Conservation (phyloP, 2,797 vertebrate genomes). For the Spinibarbus caldwelli region DNA sequence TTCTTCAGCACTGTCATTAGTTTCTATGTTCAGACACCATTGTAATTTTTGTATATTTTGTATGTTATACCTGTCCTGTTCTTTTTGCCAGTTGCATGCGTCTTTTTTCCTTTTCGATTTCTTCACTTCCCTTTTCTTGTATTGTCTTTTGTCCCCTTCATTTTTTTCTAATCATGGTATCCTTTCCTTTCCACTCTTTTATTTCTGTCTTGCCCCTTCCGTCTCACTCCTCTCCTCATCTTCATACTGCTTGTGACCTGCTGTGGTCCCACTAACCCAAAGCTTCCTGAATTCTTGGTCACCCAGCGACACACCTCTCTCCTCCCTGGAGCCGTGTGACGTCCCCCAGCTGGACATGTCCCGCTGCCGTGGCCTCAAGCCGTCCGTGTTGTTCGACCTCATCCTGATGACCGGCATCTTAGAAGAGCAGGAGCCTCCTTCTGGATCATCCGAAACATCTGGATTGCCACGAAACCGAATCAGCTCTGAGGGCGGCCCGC, state of each 20-base stretch:
- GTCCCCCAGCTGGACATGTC: constrained; percentile 74
- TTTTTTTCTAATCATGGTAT: constrained; percentile 40
- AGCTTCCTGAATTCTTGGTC: constrained; percentile 89
- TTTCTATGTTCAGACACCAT: constrained; percentile 3
- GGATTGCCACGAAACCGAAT: constrained; percentile 29
- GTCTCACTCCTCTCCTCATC: constrained; percentile 60
- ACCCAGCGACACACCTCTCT: constrained; percentile 83
- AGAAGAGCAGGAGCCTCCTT: constrained; percentile 75
- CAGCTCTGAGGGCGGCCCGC: constrained; percentile 62
- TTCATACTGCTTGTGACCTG: constrained; percentile 65
- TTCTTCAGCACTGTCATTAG: background rate
- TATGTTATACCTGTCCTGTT: constrained; percentile 62
- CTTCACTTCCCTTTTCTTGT: constrained; percentile 41
- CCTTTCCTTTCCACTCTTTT: constrained; percentile 42
- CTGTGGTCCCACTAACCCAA: constrained; percentile 62
- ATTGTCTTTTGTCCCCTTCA: constrained; percentile 61
- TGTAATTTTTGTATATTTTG: constrained; percentile 39
- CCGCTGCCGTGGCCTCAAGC: constrained; percentile 77
- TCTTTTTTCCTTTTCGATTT: constrained; percentile 63
- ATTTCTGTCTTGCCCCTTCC: constrained; percentile 60
- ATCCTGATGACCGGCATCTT: constrained; percentile 81
- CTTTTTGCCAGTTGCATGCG: constrained; percentile 57
- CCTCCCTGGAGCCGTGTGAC: constrained; percentile 80
- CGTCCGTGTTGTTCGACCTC: constrained; percentile 79
- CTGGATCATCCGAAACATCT: constrained; percentile 16